Percentiles rank a stretch among this genome's conserved stretches.
phyloP scores from a whole-genome alignment of 1,140 invertebrate genomes.

The Anagrus nilaparvatae region DNA sequence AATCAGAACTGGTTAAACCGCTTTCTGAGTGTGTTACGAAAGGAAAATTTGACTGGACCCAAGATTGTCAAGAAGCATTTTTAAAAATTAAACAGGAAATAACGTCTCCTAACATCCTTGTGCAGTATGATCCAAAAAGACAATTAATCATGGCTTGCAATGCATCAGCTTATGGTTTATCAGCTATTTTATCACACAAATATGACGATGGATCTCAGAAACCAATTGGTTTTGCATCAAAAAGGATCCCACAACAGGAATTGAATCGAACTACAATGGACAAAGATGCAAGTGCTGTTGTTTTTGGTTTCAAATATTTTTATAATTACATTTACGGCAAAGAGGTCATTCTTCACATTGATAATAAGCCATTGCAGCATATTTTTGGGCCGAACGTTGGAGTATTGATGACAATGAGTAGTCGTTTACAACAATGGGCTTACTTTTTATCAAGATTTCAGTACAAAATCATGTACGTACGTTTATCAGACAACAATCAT shows the following conservation, averaged over 20 bases:
- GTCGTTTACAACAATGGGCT: not conserved
- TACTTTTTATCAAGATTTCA: not conserved
- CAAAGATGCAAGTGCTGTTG: constrained; percentile 1
- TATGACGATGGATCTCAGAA: constrained; percentile 4
- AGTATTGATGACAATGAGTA: not conserved
- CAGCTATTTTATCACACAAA: constrained; percentile 4
- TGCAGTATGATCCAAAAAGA: constrained; percentile 18
- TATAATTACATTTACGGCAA: not conserved
- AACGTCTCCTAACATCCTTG: constrained; percentile 18
- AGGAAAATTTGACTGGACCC: constrained; percentile 1
- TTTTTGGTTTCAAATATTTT: constrained; percentile 3
- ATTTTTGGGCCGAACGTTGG: constrained; percentile 1
- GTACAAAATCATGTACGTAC: not conserved
- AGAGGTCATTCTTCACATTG: not conserved
- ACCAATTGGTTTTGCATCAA: constrained; percentile 4
- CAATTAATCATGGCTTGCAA: constrained; percentile 18
- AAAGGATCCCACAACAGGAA: constrained; percentile 5
- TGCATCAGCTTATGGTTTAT: constrained; percentile 11
- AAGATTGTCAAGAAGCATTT: constrained; percentile 11
- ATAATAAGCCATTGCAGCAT: constrained; percentile 1
- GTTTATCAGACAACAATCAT: not conserved
- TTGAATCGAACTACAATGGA: constrained; percentile 1
- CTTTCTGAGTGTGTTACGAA: constrained; percentile 5
- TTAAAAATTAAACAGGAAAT: constrained; percentile 15
- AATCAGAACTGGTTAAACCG: constrained; percentile 10